Base-by-base conservation (phyloP, 2,797 vertebrate species). In the Fistularia commersonii region DNA sequence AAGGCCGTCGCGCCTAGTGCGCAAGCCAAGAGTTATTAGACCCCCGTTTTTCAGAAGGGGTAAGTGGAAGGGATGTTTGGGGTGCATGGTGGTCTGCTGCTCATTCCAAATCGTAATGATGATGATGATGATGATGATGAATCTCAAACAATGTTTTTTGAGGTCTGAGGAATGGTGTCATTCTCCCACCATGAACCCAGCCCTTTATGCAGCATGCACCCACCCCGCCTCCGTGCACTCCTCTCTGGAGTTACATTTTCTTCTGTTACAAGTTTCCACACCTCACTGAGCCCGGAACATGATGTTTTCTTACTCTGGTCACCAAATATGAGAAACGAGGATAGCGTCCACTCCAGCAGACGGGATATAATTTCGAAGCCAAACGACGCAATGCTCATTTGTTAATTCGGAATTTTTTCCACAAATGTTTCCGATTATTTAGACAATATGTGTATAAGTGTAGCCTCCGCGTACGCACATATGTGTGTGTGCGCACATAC, bases 11-110 rank as follows among this genome's bases (percentile, higher is more conserved):
- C 83, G 82, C 73, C 69, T 85, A 63, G 71, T 85, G 74, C 84
- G 70, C 85, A 86, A 81, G 82, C 87, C 82, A 2, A 72, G 70
- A 40, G 80, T 86, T 82, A 85, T 88, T 87, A 88, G 83, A 72
- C 78, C 83, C 83, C 85, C 82, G 77, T 85, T 87, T 84, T 83
- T 84, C 85, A 81, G 83, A 62, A 87, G 85, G 86, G 86, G 87
- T 89, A 87, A 89, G 87, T 89, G 71, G 69, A 79, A 42, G 64
- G 64, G 59, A 61, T 59, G 45, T 57, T 56, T 37, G 64, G 75
- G 81, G 77, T 88, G 84, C 87, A 88, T 87, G 87, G 84, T 84
- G 79, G 65, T 77, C 73, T 85, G 83, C 78, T 87, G 82, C 79
- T 80, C 57, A 64, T 82, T 81, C 31, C 67, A 64, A 53, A 64